Base-by-base conservation (phyloP, 1,140 invertebrate species). In the Drosophila mayri region DNA sequence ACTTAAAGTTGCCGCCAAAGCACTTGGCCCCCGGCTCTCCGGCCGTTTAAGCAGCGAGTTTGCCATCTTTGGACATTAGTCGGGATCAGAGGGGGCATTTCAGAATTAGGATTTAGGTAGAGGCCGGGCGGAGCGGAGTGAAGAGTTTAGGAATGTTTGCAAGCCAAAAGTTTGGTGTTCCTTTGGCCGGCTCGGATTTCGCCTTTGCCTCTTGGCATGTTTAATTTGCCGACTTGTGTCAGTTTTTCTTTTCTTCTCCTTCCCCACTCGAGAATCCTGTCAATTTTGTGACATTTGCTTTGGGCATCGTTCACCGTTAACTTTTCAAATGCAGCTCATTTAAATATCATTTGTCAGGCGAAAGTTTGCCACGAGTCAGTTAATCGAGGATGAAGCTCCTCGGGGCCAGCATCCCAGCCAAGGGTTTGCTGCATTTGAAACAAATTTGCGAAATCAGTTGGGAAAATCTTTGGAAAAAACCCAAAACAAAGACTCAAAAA, bases 321-420 rank as follows among this genome's bases (percentile, higher is more conserved):
- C 85, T 90, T 90, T 90, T 79, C 78, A 75, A 90, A 75, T 70
- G 85, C 85, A 81, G 78, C 85, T 90, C 85, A 84, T 88, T 88
- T 88, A 78, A 88, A 88, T 84, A 88, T 84, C 70, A 88, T 88
- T 88, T 88, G 77, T 88, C 73, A 66, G 43, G 18, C 9, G 71
- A 83, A 71, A 50, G 70, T 81, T 85, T 78, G 28, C 50, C 40
- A 64, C 30, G 46, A 43, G 41, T 44, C 52, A 60, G 54, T 73
- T 73, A 73, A 73, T 50, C 66, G 70, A 43, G 67, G 67, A 72
- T 46, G 38, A 30, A 30, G 52, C 66, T 35, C 22, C 66, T 40
- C 22, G n/a, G 37, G 38, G 25, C 40, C 20, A 55, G 44, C 16
- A 28, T 38, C 20, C 46, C 18, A 16, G 35, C 30, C 22, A 50